Percentiles rank a stretch among this genome's conserved stretches.
Evolutionary conservation across 2,888 invertebrate species (phyloP).

Genomic region (Sclerodermus sp.): DNA sequence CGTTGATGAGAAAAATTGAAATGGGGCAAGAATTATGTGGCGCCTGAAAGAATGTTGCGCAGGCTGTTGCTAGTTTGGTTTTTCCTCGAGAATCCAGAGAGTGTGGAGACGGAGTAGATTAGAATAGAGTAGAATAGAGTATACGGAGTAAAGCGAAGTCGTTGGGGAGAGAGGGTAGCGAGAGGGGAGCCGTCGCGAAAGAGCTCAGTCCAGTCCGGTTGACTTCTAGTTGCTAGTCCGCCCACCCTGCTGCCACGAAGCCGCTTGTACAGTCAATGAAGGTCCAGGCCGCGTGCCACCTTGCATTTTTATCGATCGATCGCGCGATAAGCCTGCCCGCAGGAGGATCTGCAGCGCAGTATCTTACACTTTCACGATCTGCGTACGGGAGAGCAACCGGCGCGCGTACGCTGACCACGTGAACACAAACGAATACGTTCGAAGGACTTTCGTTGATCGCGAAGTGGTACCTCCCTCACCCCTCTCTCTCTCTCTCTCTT

Average conservation of each 20-base stretch:
- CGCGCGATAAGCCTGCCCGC: constrained; percentile 30
- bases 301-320: constrained; percentile 44
- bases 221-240: constrained; percentile 40
- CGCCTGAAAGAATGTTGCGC: too few relatives aligned
- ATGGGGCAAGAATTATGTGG: too few relatives aligned
- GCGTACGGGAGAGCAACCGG: too few relatives aligned
- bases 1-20: too few relatives aligned
- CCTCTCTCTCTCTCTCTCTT: too few relatives aligned
- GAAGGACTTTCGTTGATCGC: too few relatives aligned
- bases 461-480: too few relatives aligned
- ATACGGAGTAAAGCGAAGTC: neutral
- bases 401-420: too few relatives aligned
- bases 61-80: too few relatives aligned
- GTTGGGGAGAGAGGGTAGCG: constrained; percentile 6
- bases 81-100: too few relatives aligned
- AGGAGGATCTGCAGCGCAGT: constrained; percentile 27
- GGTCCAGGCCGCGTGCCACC: constrained; percentile 46
- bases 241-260: constrained; percentile 35
- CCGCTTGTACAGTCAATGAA: constrained; percentile 28
- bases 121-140: neutral
- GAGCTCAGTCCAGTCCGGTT: constrained; percentile 30
- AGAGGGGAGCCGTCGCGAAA: too few relatives aligned
- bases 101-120: neutral
- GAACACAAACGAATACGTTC: too few relatives aligned
- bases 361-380: constrained; percentile 44